Percentiles rank a stretch among this genome's conserved stretches.
These are phyloP conservation scores for Pantherophis vulpinus DNA, from an alignment of 2,797 vertebrate genomes.

Conservation along the genomic window DNA sequence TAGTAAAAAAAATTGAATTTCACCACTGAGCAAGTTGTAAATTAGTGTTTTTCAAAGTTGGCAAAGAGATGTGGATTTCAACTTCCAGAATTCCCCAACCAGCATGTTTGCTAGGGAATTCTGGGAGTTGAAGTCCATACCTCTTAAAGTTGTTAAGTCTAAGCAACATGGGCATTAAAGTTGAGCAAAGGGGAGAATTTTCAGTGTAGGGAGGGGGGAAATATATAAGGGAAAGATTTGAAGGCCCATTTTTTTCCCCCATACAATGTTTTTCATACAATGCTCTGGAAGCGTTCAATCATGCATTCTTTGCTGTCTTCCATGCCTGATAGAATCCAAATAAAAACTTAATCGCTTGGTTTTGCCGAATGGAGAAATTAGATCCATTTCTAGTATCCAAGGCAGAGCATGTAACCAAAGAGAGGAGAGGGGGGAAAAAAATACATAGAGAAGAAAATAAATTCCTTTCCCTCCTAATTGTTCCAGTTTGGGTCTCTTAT, in stretches of 20 bases:
- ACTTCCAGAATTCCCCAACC: not conserved
- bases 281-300: not conserved
- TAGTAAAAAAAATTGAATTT: too few relatives aligned
- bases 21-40: not conserved
- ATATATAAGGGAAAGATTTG: not conserved
- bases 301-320: not conserved
- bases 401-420: not conserved
- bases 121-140: not conserved
- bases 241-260: not conserved
- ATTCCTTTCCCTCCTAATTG: not conserved
- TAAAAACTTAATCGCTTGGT: not conserved
- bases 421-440: not conserved
- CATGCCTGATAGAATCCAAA: not conserved
- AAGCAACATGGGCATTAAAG: not conserved
- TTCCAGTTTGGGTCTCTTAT: not conserved
- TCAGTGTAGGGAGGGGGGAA: not conserved
- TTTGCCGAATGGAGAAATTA: not conserved
- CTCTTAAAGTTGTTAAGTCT: not conserved
- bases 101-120: not conserved
- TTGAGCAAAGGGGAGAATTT: not conserved
- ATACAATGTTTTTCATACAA: not conserved
- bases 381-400: not conserved
- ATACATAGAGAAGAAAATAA: not conserved
- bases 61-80: not conserved
- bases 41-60: not conserved